Conservation (phyloP, 2,888 invertebrate species). For the Ernsta delagoae region DNA sequence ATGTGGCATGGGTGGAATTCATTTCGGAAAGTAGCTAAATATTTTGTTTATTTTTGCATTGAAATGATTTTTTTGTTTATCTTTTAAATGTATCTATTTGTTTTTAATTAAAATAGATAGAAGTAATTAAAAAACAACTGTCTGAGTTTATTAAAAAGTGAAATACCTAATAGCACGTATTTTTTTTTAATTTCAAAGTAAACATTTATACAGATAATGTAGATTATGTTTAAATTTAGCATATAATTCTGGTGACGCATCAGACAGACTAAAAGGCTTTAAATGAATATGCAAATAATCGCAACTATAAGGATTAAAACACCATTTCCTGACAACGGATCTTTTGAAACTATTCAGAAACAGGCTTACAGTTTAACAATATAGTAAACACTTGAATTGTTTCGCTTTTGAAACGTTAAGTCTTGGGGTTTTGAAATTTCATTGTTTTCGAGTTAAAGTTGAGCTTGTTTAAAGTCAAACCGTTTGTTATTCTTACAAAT, state of each 20-base stretch:
- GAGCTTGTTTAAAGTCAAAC: not conserved
- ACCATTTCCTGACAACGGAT: constrained; percentile 1
- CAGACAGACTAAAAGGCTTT: not conserved
- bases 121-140: too few species aligned
- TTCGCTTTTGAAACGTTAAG: constrained; percentile 5
- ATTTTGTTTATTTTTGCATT: too few species aligned
- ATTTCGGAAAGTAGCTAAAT: not conserved
- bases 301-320: constrained; percentile 9
- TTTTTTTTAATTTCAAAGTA: too few species aligned
- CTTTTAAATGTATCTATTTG: too few species aligned
- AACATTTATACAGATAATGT: too few species aligned
- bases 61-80: too few species aligned
- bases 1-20: not conserved
- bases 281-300: constrained; percentile 12
- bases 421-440: constrained; percentile 7
- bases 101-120: too few species aligned
- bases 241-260: not conserved
- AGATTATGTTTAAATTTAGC: too few species aligned
- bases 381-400: constrained; percentile 12
- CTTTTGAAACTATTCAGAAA: constrained; percentile 26
- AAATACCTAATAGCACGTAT: too few species aligned
- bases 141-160: too few species aligned
- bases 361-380: constrained; percentile 27
- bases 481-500: not conserved
- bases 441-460: not conserved